Percentiles rank a stretch among this genome's conserved stretches.
Evolutionary conservation across 2,888 invertebrate genomes (phyloP).

Genomic region (Osedax frankpressi): DNA sequence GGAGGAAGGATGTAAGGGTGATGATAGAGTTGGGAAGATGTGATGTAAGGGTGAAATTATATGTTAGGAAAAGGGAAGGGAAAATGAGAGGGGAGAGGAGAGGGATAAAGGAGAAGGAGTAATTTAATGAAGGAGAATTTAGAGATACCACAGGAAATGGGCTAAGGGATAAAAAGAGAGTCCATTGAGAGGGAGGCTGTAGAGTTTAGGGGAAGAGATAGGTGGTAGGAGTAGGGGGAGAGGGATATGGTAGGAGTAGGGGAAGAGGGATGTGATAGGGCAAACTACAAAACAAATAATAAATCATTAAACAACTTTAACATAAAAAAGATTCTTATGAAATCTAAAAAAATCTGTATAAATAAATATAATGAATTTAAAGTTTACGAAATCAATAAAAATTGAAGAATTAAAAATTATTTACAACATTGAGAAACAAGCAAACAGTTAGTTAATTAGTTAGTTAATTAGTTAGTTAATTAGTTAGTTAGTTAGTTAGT

Average conservation of each 20-base stretch:
- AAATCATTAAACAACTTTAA: no score
- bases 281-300: background rate
- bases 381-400: no score
- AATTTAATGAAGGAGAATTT: constrained; percentile 1
- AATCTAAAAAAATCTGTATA: no score
- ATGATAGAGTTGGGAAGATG: no score
- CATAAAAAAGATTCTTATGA: no score
- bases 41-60: background rate
- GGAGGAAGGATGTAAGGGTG: background rate
- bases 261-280: background rate
- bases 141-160: background rate
- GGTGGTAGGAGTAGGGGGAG: constrained; percentile 14
- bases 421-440: no score
- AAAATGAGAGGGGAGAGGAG: background rate
- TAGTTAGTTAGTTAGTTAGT: no score
- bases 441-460: no score
- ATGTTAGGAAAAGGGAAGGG: background rate
- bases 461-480: no score
- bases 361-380: no score
- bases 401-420: no score
- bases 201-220: constrained; percentile 6
- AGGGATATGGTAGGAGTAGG: background rate
- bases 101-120: background rate
- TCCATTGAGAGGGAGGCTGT: background rate
- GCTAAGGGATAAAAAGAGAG: constrained; percentile 12